Percentiles rank a stretch among this genome's conserved stretches.
Conservation (phyloP, 2,113 vertebrate genomes). For the Cyanoderma ruficeps region DNA sequence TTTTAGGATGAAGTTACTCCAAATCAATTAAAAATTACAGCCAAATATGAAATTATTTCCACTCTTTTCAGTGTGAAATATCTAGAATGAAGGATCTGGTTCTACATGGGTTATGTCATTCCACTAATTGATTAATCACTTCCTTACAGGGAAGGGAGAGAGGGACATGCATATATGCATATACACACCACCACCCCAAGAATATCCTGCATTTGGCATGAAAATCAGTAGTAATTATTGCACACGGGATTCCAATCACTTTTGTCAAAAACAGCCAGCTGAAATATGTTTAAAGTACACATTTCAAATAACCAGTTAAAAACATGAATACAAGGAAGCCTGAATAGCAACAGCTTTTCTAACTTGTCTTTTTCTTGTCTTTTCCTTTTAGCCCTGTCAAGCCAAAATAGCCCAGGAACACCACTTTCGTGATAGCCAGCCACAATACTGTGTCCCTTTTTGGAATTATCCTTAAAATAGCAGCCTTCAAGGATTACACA, state of each 20-base stretch:
- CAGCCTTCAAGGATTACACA: constrained; percentile 38
- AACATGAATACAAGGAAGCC: not conserved
- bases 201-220: not conserved
- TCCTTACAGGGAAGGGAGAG: not conserved
- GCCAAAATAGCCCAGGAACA: not conserved
- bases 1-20: not conserved
- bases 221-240: not conserved
- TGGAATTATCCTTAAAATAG: constrained; percentile 55
- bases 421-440: not conserved
- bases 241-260: not conserved
- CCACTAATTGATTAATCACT: not conserved
- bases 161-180: not conserved
- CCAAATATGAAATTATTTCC: not conserved
- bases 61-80: not conserved
- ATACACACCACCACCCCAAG: rapidly evolving
- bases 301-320: not conserved
- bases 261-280: not conserved
- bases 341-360: not conserved
- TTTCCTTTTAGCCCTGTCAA: not conserved
- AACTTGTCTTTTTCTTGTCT: not conserved
- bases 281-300: not conserved
- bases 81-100: not conserved
- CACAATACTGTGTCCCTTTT: not conserved
- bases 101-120: not conserved
- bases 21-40: not conserved